phyloP scores from a whole-genome alignment of 2,888 invertebrate genomes.

The Cosmia pyralina region DNA sequence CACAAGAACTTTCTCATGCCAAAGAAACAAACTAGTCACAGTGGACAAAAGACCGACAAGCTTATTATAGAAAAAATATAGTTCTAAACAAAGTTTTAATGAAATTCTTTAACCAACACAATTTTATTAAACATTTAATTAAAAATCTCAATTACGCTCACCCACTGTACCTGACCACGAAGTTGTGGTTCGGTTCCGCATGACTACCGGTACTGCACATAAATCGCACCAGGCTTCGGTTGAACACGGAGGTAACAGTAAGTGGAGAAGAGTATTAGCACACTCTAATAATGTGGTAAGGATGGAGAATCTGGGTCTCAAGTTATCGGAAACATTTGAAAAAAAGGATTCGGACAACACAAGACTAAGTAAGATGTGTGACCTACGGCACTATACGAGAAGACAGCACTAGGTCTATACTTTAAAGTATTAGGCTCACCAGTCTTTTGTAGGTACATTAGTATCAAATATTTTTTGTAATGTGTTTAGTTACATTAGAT shows the following conservation, averaged over 20 bases:
- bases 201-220: slow-evolving; percentile 25
- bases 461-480: too few species aligned
- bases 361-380: neutral
- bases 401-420: too few species aligned
- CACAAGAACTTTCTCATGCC: neutral
- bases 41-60: neutral
- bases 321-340: neutral
- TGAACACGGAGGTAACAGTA: neutral
- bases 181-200: slow-evolving; percentile 27
- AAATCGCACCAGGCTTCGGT: slow-evolving; percentile 23
- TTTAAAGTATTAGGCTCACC: too few species aligned
- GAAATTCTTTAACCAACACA: slow-evolving; percentile 14
- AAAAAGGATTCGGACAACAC: neutral
- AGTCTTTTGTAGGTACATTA: too few species aligned
- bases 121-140: slow-evolving; percentile 40
- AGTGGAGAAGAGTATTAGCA: slow-evolving; percentile 20
- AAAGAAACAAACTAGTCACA: slow-evolving; percentile 5
- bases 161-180: slow-evolving; percentile 16
- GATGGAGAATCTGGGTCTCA: neutral
- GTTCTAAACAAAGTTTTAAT: slow-evolving; percentile 32
- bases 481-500: neutral
- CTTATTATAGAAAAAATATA: neutral
- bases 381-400: neutral
- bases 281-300: neutral
- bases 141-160: slow-evolving; percentile 47